These are phyloP conservation scores for Apantesis nais DNA, from an alignment of 2,888 invertebrate species.

Conservation along the genomic window DNA sequence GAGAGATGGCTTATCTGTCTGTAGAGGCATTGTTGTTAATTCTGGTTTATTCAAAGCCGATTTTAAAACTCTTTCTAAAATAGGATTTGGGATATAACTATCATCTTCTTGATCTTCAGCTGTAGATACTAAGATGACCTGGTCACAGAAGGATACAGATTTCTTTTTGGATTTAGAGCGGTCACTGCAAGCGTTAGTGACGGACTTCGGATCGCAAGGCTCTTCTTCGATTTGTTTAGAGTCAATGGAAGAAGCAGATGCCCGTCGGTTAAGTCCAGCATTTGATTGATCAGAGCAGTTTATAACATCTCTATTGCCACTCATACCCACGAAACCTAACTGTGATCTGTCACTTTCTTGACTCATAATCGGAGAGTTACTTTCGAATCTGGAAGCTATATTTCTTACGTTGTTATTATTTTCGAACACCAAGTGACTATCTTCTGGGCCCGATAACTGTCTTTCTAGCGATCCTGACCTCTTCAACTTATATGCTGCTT, in stretches of 20 bases:
- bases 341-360: slow-evolving; percentile 72
- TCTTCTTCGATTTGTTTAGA: slow-evolving; percentile 77
- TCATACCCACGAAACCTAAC: slow-evolving; percentile 75
- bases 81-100: slow-evolving; percentile 95
- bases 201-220: slow-evolving; percentile 66
- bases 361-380: slow-evolving; percentile 56
- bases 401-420: slow-evolving; percentile 88
- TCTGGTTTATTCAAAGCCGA: slow-evolving; percentile 92
- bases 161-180: slow-evolving; percentile 92
- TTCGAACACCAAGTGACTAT: slow-evolving; percentile 56
- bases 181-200: slow-evolving; percentile 75
- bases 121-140: slow-evolving; percentile 96
- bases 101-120: slow-evolving; percentile 97
- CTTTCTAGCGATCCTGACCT: slow-evolving; percentile 72
- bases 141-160: slow-evolving; percentile 97
- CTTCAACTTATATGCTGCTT: slow-evolving; percentile 84
- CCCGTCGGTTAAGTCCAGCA: slow-evolving; percentile 66
- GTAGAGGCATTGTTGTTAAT: slow-evolving; percentile 81
- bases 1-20: slow-evolving; percentile 77
- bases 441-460: slow-evolving; percentile 66
- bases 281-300: slow-evolving; percentile 76
- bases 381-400: slow-evolving; percentile 93
- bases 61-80: slow-evolving; percentile 93
- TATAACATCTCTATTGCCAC: slow-evolving; percentile 78
- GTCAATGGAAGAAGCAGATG: slow-evolving; percentile 77